phyloP scores from a whole-genome alignment of 2,888 invertebrate genomes.

The Scaptomyza parva region DNA sequence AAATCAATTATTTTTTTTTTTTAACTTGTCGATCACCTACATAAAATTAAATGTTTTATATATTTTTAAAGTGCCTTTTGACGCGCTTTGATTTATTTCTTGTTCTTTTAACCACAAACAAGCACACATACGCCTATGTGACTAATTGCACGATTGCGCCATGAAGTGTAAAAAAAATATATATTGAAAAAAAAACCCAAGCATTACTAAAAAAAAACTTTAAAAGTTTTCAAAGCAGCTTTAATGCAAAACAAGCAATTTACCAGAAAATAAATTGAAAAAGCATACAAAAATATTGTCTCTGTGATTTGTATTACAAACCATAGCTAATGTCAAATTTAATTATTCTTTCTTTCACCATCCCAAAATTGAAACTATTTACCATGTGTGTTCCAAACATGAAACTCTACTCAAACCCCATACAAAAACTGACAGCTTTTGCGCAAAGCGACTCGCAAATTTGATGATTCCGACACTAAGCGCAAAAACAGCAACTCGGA shows the following conservation, averaged over 20 bases:
- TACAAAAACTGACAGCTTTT: conserved; percentile 49
- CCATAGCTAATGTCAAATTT: conserved; percentile 69
- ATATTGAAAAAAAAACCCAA: conserved; percentile 1
- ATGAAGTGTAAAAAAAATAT: conserved; percentile 30
- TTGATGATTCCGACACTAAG: conserved; percentile 79
- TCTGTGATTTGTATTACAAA: conserved; percentile 46
- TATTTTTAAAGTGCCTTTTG: background rate
- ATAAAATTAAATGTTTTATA: background rate
- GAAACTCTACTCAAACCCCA: conserved; percentile 8
- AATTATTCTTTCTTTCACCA: conserved; percentile 75
- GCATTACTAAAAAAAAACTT: conserved; percentile 37
- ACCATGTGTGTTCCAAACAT: conserved; percentile 33
- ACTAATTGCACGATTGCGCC: conserved; percentile 69
- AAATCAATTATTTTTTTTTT: conserved; percentile 13
- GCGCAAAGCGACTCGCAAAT: conserved; percentile 63
- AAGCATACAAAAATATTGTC: conserved; percentile 22
- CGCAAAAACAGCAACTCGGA: conserved; percentile 83
- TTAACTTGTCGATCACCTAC: conserved; percentile 20
- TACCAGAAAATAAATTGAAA: conserved; percentile 20
- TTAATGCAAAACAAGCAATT: conserved; percentile 20
- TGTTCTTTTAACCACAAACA: conserved; percentile 31
- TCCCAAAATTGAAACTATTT: conserved; percentile 30
- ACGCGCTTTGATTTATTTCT: background rate
- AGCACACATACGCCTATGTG: conserved; percentile 51
- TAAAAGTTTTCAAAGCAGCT: conserved; percentile 27